Evolutionary conservation across 1,140 invertebrate genomes (phyloP).

Genomic region (Musca vetustissima): DNA sequence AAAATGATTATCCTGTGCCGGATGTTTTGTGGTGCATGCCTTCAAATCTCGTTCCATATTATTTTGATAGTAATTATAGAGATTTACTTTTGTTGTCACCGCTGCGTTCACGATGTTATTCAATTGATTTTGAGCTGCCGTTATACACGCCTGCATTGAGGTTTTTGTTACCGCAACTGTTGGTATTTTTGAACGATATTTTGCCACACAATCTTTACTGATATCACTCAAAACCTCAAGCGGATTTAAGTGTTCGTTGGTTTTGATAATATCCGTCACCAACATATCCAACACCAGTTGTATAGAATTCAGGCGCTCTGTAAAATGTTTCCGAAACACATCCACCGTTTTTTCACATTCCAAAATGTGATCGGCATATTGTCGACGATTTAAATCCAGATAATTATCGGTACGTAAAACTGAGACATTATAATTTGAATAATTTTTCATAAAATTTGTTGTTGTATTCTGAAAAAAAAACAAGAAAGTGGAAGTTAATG

Average conservation of each 20-base stretch:
- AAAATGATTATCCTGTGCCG: neutral
- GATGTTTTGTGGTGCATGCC: neutral
- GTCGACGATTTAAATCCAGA: slow-evolving; percentile 15
- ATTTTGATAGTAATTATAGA: slow-evolving; percentile 8
- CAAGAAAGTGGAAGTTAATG: too few species aligned
- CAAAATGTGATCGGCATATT: slow-evolving; percentile 14
- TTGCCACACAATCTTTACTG: slow-evolving; percentile 24
- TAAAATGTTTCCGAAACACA: neutral
- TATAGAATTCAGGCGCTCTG: neutral
- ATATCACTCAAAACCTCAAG: slow-evolving; percentile 19
- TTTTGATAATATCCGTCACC: neutral
- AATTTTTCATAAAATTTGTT: too few species aligned
- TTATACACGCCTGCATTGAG: slow-evolving; percentile 9
- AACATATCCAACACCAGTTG: neutral
- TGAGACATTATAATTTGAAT: too few species aligned
- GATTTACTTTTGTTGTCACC: neutral
- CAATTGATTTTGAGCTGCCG: neutral
- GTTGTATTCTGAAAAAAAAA: too few species aligned
- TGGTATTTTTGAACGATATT: slow-evolving; percentile 13
- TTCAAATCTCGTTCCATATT: neutral
- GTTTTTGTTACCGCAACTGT: slow-evolving; percentile 9
- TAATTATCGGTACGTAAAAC: slow-evolving; percentile 18
- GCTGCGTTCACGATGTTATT: neutral
- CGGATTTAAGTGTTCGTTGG: slow-evolving; percentile 16
- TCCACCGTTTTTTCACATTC: slow-evolving; percentile 10